Evolutionary conservation across 2,797 vertebrate species (phyloP), one percentile per base, ranked within the genome.

Genomic region (Chloroceryle amazona): DNA sequence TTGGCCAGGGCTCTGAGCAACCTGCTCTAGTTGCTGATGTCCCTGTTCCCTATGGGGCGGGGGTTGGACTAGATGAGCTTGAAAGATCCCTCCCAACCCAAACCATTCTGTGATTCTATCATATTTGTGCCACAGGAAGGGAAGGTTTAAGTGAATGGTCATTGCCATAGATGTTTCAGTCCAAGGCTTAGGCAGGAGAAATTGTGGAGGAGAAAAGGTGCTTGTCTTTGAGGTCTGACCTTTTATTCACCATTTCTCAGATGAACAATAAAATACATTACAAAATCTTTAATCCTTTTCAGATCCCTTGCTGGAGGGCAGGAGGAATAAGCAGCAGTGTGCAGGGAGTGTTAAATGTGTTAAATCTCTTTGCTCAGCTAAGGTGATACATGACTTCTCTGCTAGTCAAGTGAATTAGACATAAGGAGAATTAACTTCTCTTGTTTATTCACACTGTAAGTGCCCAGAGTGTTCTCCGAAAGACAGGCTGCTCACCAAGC

Each of bases 201-300:
- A 37, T 37, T 11, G 23, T 16, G 9, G 1, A 1, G 13, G 7
- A 26, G 3, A 23, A 79, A 81, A 91, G 66, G 23, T 1, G 0
- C 14, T 86, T 94, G n/a, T 37, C 70, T 57, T 51, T 29, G 19
- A 61, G 49, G 22, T 72, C 76, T 94, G 76, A 84, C 70, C 70
- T 84, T 89, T 49, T 44, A 58, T 80, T 78, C 22, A 70, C 44
- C 10, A 3, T 75, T 91, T 73, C 70, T 93, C 55, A 90, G 62
- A 81, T 41, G 28, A 91, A 42, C 58, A 73, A 35, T 84, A 75
- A 90, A 93, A 94, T 31, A 47, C 28, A 15, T n/a, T 81, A 60
- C 23, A 93, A 95, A 92, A 76, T 44, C 73, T 66, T 60, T 86
- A 89, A 51, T 73, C 51, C 33, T 63, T 75, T 44, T 89, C 55